phyloP scores from a whole-genome alignment of 2,113 vertebrate genomes.

The Quiscalus mexicanus region DNA sequence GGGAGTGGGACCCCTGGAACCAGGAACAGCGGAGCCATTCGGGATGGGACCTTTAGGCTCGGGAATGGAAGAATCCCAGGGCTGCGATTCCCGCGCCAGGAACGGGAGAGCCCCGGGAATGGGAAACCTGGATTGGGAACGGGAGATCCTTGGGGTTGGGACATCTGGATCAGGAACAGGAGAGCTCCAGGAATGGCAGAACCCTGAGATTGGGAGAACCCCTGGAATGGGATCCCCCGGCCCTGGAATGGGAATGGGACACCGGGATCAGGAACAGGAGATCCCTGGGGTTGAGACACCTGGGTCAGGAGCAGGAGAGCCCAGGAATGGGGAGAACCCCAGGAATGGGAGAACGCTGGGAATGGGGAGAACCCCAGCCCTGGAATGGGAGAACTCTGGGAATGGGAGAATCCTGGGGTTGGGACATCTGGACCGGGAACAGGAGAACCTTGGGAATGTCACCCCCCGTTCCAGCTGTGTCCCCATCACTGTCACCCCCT shows the following conservation, averaged over 20 bases:
- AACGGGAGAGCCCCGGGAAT: background rate
- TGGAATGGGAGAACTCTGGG: background rate
- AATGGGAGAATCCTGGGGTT: too few species aligned
- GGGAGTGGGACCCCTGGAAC: too few species aligned
- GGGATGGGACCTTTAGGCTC: too few species aligned
- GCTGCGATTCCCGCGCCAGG: too few species aligned
- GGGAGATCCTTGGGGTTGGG: background rate
- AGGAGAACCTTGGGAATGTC: too few species aligned
- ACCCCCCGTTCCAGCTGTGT: background rate
- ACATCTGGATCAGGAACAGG: too few species aligned
- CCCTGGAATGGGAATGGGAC: too few species aligned
- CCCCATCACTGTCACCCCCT: background rate
- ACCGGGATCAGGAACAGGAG: too few species aligned
- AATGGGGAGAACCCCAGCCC: background rate
- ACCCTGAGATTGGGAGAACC: too few species aligned
- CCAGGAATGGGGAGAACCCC: fast-evolving
- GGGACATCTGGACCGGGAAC: too few species aligned
- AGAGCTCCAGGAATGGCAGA: background rate
- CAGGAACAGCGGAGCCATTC: too few species aligned
- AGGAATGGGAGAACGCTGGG: fast-evolving
- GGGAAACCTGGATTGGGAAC: background rate
- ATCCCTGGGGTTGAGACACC: background rate
- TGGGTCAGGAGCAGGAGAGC: background rate
- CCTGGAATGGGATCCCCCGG: fast-evolving
- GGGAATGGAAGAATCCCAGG: too few species aligned